Conservation (phyloP, 2,797 vertebrate genomes). For the Enoplosus armatus region DNA sequence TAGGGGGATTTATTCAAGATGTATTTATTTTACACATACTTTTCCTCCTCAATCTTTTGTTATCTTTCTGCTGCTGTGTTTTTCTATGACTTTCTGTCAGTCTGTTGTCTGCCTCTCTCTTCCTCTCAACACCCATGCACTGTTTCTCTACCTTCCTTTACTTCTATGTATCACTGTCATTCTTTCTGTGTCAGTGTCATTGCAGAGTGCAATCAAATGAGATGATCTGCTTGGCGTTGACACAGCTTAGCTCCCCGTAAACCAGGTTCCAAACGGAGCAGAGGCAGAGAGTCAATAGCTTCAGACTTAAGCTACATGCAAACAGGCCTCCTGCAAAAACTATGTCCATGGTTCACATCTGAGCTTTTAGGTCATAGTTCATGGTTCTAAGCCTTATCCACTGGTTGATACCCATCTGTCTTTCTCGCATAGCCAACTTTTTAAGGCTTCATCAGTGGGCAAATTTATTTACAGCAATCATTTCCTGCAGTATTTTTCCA, state of each 20-base stretch:
- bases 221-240: conserved; percentile 36
- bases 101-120: conserved; percentile 13
- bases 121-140: conserved; percentile 27
- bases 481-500: conserved; percentile 12
- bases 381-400: background rate
- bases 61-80: conserved; percentile 33
- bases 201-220: conserved; percentile 40
- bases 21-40: conserved; percentile 48
- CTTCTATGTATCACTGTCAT: background rate
- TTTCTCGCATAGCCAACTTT: background rate
- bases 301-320: conserved; percentile 21
- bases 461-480: conserved; percentile 2
- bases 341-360: background rate
- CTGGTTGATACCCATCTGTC: background rate
- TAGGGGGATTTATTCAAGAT: conserved; percentile 55
- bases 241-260: conserved; percentile 26
- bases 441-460: background rate
- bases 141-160: conserved; percentile 3
- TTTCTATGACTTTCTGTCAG: conserved; percentile 18
- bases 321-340: conserved; percentile 15
- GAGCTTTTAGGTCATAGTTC: background rate
- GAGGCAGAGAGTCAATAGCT: conserved; percentile 15
- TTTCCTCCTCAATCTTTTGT: conserved; percentile 35
- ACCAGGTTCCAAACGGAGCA: background rate
- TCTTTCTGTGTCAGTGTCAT: conserved; percentile 31